Percentiles rank a stretch among this genome's conserved stretches.
Evolutionary conservation across 2,113 vertebrate genomes (phyloP).

Genomic region (Anoura caudifer): DNA sequence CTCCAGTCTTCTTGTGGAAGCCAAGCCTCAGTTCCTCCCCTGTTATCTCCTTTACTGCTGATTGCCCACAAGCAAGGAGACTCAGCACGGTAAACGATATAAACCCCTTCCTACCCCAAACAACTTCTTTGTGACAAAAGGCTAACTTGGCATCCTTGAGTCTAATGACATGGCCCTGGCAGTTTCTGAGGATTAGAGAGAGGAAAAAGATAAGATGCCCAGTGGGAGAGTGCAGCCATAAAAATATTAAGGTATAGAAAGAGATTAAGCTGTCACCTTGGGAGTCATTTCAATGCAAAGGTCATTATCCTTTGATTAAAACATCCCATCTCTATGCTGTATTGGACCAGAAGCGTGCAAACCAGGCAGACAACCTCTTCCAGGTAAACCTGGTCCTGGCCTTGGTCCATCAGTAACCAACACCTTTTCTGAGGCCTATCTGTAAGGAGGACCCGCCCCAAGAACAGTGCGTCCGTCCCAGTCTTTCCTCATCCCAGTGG

Average conservation of each 20-base stretch:
- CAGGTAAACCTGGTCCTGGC: background rate
- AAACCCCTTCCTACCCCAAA: background rate
- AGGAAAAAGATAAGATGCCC: background rate
- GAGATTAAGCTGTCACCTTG: background rate
- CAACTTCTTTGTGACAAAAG: background rate
- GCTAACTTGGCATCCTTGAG: background rate
- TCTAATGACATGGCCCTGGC: background rate
- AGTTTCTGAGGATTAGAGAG: background rate
- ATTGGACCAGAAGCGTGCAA: conserved; percentile 14
- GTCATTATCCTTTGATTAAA: conserved; percentile 30
- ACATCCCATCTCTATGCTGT: background rate
- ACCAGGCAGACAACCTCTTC: background rate
- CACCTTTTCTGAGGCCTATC: conserved; percentile 16
- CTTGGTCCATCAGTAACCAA: conserved; percentile 1
- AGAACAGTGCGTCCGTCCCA: background rate
- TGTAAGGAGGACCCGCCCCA: background rate
- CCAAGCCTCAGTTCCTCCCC: conserved; percentile 20
- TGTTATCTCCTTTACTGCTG: background rate
- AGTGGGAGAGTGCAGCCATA: background rate
- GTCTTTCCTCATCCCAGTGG: background rate
- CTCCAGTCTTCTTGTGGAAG: background rate
- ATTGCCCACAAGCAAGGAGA: background rate
- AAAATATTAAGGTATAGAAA: conserved; percentile 13
- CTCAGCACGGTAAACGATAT: background rate
- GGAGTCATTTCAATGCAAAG: conserved; percentile 20